A percentile compares a stretch with the other conserved stretches of the same genome.
Evolutionary conservation across 2,888 invertebrate genomes (phyloP).

Genomic region (Meganola albula): DNA sequence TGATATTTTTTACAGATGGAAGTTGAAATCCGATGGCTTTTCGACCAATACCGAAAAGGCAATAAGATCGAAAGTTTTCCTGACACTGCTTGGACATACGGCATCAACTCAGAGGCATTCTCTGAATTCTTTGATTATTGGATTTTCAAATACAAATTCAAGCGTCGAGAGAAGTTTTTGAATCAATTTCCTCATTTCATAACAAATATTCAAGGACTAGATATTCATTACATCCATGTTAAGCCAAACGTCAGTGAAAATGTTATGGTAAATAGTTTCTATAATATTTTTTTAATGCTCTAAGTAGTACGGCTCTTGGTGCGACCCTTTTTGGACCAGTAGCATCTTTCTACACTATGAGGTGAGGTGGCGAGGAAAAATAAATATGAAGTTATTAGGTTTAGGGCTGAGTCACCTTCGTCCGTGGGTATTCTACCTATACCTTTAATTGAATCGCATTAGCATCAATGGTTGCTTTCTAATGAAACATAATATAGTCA

Average conservation of each 20-base stretch:
- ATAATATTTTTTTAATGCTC: too few relatives aligned
- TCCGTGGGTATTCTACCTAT: too few relatives aligned
- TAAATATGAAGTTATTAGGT: too few relatives aligned
- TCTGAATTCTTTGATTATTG: slow-evolving; percentile 84
- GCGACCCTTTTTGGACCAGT: too few relatives aligned
- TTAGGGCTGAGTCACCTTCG: too few relatives aligned
- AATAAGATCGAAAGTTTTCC: slow-evolving; percentile 66
- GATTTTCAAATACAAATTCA: slow-evolving; percentile 82
- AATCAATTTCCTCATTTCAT: slow-evolving; percentile 86
- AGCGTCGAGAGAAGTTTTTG: slow-evolving; percentile 78
- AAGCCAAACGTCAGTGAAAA: slow-evolving; percentile 68
- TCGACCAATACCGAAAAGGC: slow-evolving; percentile 59
- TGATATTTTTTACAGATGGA: slow-evolving; percentile 62
- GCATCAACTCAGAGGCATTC: slow-evolving; percentile 84
- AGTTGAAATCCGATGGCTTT: slow-evolving; percentile 69
- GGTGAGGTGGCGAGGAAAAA: too few relatives aligned
- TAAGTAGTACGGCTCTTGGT: too few relatives aligned
- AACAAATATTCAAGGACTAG: slow-evolving; percentile 84
- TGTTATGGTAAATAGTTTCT: slow-evolving; percentile 43
- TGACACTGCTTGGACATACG: slow-evolving; percentile 85
- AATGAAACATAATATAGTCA: too few relatives aligned
- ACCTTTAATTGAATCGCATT: too few relatives aligned
- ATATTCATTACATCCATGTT: slow-evolving; percentile 86
- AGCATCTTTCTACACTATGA: too few relatives aligned
- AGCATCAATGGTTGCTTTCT: too few relatives aligned